Evolutionary conservation across 2,113 vertebrate genomes (phyloP), one percentile per base, ranked within the genome.

Genomic region (Cyanocitta stelleri): DNA sequence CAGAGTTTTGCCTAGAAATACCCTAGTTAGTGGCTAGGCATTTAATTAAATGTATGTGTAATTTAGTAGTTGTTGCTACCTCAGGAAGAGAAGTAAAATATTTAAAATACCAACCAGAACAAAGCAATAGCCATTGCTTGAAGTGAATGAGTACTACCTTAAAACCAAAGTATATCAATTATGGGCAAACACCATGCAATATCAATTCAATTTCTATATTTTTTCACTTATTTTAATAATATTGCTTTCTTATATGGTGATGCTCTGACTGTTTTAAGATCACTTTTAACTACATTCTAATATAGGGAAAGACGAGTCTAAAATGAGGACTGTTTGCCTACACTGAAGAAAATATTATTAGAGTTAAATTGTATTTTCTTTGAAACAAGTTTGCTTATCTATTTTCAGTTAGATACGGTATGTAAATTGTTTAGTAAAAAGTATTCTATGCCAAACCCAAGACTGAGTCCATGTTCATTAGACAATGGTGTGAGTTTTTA

Each of bases 21-120:
- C 24, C 48, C 89, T 16, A 66, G 13, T 66, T 16, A 23, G 43
- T 75, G 41, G 66, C 29, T 56, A 48, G 62, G 62, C 71, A 52
- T 63, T 85, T 85, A 78, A 89, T 74, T 51, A 52, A 33, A 39
- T 12, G 9, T 49, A 21, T 68, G 30, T 26, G 54, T 82, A 76
- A 93, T 54, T 76, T 48, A 67, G 27, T 52, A 27, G 44, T 41
- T 92, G 54, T 90, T 95, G 37, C 32, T 80, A 21, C 41, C 5
- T 82, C 15, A 56, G 62, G 66, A 61, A 91, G 64, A 93, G 72
- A 77, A 41, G 44, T 72, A 55, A 93, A 85, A 82, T 75, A 44
- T 44, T 91, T 63, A 15, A 87, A 89, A 77, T 66, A 26, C 16
- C 44, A 55, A 71, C 55, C n/a, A 81, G 76, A 85, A 44, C 0